Percentiles rank a stretch among this genome's conserved stretches.
Conservation (phyloP, 2,113 vertebrate genomes). For the Corvus moneduloides region DNA sequence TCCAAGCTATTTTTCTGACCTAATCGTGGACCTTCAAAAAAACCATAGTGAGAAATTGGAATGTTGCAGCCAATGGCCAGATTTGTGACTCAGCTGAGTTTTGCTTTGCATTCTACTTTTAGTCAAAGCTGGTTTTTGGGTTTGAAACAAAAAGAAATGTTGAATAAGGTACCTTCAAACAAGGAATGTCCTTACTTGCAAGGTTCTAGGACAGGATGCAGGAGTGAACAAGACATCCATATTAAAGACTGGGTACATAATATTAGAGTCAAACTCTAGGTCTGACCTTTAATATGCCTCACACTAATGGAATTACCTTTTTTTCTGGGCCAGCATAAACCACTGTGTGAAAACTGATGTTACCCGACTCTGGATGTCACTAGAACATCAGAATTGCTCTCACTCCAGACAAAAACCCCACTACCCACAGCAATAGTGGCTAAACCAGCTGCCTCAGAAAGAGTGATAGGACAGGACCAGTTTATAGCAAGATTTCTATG, state of each 20-base stretch:
- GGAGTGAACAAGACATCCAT: not conserved
- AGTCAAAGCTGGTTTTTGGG: not conserved
- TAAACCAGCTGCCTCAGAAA: not conserved
- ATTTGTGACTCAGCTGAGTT: not conserved
- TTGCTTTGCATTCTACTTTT: not conserved
- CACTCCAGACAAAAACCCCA: not conserved
- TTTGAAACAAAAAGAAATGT: not conserved
- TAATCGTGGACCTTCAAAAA: not conserved
- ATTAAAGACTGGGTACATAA: not conserved
- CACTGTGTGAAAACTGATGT: not conserved
- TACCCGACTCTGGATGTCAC: not conserved
- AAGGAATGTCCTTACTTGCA: not conserved
- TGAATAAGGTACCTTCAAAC: not conserved
- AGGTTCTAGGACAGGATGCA: not conserved
- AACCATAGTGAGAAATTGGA: not conserved
- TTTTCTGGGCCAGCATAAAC: not conserved
- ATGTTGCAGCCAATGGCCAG: not conserved
- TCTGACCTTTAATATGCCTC: not conserved
- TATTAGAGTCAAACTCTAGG: not conserved
- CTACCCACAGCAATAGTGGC: not conserved
- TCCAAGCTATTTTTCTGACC: not conserved
- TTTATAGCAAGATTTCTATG: not conserved
- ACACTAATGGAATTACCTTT: not conserved
- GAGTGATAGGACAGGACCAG: not conserved
- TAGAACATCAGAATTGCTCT: not conserved